These are phyloP conservation scores for Maccullochella peelii DNA, from an alignment of 2,113 vertebrate genomes.

Conservation along the genomic window DNA sequence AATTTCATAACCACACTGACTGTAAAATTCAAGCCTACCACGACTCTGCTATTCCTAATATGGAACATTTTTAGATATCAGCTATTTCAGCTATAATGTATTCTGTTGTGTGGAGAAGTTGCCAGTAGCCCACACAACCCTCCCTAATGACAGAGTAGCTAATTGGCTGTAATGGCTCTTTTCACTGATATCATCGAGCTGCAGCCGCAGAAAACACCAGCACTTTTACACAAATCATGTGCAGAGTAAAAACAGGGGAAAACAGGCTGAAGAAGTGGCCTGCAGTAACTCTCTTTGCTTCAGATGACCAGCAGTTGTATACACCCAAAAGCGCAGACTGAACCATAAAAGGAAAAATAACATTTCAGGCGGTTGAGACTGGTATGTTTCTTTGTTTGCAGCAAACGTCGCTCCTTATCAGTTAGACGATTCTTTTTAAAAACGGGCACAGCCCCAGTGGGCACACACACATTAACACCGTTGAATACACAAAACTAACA, in stretches of 20 bases:
- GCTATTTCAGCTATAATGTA: constrained; percentile 61
- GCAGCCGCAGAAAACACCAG: constrained; percentile 74
- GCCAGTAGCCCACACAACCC: constrained; percentile 75
- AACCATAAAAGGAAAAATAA: neutral
- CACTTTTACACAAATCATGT: constrained; percentile 71
- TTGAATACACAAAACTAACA: constrained; percentile 64
- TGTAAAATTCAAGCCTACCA: constrained; percentile 40
- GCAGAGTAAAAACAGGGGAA: constrained; percentile 22
- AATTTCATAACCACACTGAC: constrained; percentile 52
- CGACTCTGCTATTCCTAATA: constrained; percentile 18
- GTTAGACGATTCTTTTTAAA: constrained; percentile 53
- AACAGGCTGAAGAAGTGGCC: constrained; percentile 14
- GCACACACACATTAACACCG: constrained; percentile 57
- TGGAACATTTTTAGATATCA: constrained; percentile 65
- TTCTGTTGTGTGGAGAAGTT: constrained; percentile 66
- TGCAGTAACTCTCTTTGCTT: neutral
- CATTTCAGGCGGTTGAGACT: neutral
- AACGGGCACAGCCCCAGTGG: constrained; percentile 36
- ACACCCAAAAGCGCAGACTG: neutral
- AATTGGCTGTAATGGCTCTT: constrained; percentile 82
- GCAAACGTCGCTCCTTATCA: constrained; percentile 32
- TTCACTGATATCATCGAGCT: constrained; percentile 75
- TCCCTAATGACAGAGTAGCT: constrained; percentile 81
- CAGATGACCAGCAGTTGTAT: constrained; percentile 10
- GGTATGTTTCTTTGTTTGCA: constrained; percentile 48